Conservation (phyloP, 1,140 invertebrate species). For the Capitella teleta region DNA sequence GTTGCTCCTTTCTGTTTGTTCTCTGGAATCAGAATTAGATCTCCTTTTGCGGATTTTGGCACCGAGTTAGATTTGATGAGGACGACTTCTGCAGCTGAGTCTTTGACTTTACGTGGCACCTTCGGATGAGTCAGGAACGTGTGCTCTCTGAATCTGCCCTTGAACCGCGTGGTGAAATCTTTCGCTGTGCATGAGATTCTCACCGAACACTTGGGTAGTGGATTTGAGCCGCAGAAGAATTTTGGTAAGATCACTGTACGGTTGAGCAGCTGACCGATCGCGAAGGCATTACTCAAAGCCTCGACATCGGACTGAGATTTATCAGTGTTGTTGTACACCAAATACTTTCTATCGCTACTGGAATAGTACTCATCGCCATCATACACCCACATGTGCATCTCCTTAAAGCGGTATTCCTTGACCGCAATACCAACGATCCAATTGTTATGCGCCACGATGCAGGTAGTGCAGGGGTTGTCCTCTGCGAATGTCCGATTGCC, state of each 20-base stretch:
- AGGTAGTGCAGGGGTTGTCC: background rate
- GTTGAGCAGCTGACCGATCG: conserved; percentile 8
- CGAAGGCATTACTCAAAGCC: conserved; percentile 9
- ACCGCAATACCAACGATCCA: conserved; percentile 9
- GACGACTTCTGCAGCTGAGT: no score
- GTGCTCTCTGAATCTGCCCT: no score
- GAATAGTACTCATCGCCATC: conserved; percentile 7
- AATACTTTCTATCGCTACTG: conserved; percentile 5
- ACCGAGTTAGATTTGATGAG: no score
- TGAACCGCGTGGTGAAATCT: no score
- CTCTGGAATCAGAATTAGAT: no score
- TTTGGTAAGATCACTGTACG: conserved; percentile 9
- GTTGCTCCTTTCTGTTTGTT: no score
- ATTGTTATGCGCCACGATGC: conserved; percentile 10
- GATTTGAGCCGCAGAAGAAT: no score
- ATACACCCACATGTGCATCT: conserved; percentile 1
- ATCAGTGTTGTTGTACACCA: conserved; percentile 6
- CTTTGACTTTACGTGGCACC: no score
- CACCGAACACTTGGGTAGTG: no score
- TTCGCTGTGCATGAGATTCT: no score
- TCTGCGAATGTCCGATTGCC: background rate
- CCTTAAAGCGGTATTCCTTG: conserved; percentile 10
- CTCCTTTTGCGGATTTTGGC: no score
- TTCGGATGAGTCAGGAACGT: no score
- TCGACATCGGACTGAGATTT: background rate